Conservation (phyloP, 2,797 vertebrate genomes). For the Sandelia bainsii region DNA sequence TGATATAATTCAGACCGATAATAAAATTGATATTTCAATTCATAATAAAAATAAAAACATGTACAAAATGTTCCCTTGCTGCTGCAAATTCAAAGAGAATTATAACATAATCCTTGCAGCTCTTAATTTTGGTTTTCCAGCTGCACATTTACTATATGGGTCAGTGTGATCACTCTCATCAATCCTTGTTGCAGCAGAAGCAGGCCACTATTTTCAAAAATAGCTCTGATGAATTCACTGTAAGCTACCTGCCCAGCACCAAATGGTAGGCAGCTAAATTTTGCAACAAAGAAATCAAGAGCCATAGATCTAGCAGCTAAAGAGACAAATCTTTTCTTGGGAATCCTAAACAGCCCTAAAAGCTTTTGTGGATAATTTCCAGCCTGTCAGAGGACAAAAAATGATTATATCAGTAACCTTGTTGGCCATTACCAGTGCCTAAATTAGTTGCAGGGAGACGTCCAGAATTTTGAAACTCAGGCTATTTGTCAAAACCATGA, state of each 20-base stretch:
- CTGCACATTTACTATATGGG: neutral
- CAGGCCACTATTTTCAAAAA: neutral
- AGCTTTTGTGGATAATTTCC: neutral
- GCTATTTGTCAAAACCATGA: neutral
- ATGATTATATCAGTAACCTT: too few species aligned
- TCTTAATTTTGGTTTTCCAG: neutral
- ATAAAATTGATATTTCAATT: neutral
- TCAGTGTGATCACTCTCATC: neutral
- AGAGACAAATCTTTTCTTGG: neutral
- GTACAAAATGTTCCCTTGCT: neutral
- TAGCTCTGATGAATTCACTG: neutral
- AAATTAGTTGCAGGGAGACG: too few species aligned
- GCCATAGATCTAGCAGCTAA: neutral
- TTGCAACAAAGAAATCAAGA: neutral
- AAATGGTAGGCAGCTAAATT: neutral
- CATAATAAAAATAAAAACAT: neutral
- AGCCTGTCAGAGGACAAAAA: neutral
- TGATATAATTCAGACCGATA: neutral
- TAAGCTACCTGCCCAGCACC: neutral
- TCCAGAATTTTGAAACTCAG: neutral
- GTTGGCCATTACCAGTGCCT: too few species aligned
- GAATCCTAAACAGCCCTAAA: neutral
- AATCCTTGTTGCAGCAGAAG: neutral
- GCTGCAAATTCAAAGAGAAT: neutral
- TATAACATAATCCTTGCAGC: neutral